Evolutionary conservation across 2,113 vertebrate species (phyloP).

Genomic region (Atrichornis clamosus): DNA sequence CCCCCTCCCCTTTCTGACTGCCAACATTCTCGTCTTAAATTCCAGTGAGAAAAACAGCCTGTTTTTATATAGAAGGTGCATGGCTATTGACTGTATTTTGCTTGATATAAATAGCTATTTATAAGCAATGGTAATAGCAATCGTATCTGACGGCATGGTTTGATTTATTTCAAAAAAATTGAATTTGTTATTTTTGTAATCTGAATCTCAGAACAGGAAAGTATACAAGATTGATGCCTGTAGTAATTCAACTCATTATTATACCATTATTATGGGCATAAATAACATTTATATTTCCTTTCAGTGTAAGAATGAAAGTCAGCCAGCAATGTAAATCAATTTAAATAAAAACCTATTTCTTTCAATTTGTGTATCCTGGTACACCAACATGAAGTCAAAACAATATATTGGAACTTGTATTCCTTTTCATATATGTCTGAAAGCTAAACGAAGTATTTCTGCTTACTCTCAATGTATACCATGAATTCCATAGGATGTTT

Average conservation of each 20-base stretch:
- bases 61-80: background rate
- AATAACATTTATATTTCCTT: slow-evolving; percentile 1
- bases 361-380: background rate
- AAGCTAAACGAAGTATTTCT: background rate
- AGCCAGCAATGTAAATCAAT: background rate
- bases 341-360: background rate
- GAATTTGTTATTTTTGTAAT: background rate
- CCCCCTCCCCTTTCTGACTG: too few species aligned
- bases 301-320: background rate
- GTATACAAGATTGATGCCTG: background rate
- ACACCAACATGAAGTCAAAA: background rate
- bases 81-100: background rate
- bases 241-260: background rate
- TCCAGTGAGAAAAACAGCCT: background rate
- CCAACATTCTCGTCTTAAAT: background rate
- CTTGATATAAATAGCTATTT: background rate
- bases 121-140: background rate
- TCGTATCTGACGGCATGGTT: background rate
- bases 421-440: background rate
- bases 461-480: background rate
- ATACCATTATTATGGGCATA: background rate
- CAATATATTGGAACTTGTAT: background rate
- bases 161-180: background rate
- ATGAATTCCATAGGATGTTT: background rate
- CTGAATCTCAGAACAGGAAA: background rate